Conservation (phyloP, 2,113 vertebrate species). For the Phaethornis superciliosus region DNA sequence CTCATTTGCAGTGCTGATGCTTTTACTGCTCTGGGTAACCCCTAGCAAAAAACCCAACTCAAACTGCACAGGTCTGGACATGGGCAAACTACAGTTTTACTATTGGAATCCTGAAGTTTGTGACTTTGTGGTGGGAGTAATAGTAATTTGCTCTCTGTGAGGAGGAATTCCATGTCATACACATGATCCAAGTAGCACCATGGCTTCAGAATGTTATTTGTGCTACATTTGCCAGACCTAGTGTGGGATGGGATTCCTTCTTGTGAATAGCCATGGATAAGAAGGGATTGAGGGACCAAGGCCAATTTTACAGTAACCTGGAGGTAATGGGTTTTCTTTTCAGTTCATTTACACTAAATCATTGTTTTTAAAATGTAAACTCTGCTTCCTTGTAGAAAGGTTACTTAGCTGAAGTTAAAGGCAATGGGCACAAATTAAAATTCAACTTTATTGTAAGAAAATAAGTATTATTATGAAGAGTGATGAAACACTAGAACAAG, state of each 20-base stretch:
- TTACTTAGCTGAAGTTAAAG: neutral
- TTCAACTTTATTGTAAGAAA: neutral
- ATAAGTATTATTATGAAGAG: neutral
- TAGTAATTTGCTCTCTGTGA: neutral
- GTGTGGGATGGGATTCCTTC: neutral
- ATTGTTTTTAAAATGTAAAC: neutral
- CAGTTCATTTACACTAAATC: neutral
- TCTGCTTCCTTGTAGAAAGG: neutral
- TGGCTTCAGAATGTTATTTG: neutral
- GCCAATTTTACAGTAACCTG: neutral
- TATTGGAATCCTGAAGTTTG: neutral
- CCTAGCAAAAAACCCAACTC: neutral
- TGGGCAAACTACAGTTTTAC: neutral
- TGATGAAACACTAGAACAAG: neutral
- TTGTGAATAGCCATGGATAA: neutral
- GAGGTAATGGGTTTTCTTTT: neutral
- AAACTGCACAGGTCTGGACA: neutral
- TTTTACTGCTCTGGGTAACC: neutral
- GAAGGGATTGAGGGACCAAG: neutral
- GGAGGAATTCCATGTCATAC: neutral
- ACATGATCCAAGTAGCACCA: neutral
- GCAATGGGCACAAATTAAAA: neutral
- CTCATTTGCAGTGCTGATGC: neutral
- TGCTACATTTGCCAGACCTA: neutral
- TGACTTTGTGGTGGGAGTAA: neutral